phyloP scores from a whole-genome alignment of 2,888 invertebrate species.

The Trichogramma evanescens region DNA sequence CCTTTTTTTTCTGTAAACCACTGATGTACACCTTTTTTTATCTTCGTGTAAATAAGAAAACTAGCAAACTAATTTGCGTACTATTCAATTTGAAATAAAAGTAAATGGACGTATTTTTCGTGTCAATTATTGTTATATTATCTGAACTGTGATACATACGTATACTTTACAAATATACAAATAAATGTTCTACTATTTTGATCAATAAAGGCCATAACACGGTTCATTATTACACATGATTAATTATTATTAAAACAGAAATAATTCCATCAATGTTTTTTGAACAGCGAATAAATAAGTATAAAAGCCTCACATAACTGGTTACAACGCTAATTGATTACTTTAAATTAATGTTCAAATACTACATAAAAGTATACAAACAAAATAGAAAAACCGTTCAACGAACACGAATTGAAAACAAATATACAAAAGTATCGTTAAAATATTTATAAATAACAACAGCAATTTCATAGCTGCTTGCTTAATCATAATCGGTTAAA shows the following conservation, averaged over 20 bases:
- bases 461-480: constrained; percentile 18
- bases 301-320: constrained; percentile 6
- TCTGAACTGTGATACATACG: constrained; percentile 17
- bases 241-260: constrained; percentile 15
- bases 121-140: constrained; percentile 16
- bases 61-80: neutral
- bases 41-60: constrained; percentile 15
- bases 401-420: constrained; percentile 9
- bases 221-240: constrained; percentile 10
- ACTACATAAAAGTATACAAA: constrained; percentile 4
- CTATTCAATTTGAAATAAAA: constrained; percentile 13
- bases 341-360: constrained; percentile 6
- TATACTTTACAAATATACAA: constrained; percentile 17
- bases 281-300: constrained; percentile 13
- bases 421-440: constrained; percentile 15
- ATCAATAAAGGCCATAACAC: constrained; percentile 12
- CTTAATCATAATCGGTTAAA: neutral
- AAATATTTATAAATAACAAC: constrained; percentile 11
- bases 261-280: constrained; percentile 15
- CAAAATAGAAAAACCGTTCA: constrained; percentile 6
- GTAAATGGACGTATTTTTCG: constrained; percentile 6
- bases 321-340: constrained; percentile 9
- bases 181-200: neutral
- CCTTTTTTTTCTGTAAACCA: neutral
- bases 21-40: too few species aligned